Evolutionary conservation across 2,113 vertebrate genomes (phyloP).

Genomic region (Triplophysa siluroides): DNA sequence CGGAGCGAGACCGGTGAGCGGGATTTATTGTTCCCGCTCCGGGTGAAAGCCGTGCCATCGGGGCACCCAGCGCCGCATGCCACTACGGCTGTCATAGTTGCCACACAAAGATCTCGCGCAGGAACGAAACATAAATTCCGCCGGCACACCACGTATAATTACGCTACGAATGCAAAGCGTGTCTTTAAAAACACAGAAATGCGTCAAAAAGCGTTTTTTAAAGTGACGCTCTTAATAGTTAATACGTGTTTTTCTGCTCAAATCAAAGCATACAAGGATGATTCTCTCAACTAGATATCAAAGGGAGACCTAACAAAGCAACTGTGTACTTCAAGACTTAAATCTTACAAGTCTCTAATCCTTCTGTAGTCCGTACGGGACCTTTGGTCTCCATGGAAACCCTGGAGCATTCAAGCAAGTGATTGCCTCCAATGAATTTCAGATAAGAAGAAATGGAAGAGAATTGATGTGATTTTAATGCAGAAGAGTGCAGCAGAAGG

Average conservation of each 20-base stretch:
- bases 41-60: slow-evolving; percentile 64
- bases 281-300: slow-evolving; percentile 77
- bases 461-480: slow-evolving; percentile 99
- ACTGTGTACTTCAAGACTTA: slow-evolving; percentile 94
- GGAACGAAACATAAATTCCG: slow-evolving; percentile 68
- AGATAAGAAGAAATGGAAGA: slow-evolving; percentile 99
- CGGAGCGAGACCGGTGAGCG: slow-evolving; percentile 59
- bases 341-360: slow-evolving; percentile 99
- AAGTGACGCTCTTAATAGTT: slow-evolving; percentile 68
- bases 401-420: slow-evolving; percentile 97
- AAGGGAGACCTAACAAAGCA: slow-evolving; percentile 84
- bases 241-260: slow-evolving; percentile 69
- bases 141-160: slow-evolving; percentile 57
- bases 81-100: slow-evolving; percentile 66
- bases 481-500: slow-evolving; percentile 97
- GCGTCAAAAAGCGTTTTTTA: slow-evolving; percentile 68
- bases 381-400: slow-evolving; percentile 99
- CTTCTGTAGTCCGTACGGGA: slow-evolving; percentile 95
- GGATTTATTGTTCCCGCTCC: slow-evolving; percentile 71
- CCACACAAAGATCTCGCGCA: slow-evolving; percentile 64
- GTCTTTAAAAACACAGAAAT: slow-evolving; percentile 18
- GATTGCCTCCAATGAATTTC: slow-evolving; percentile 99
- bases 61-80: slow-evolving; percentile 65
- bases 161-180: slow-evolving; percentile 62
- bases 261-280: slow-evolving; percentile 75